These are phyloP conservation scores for Catharus minimus DNA, from an alignment of 2,113 vertebrate species.

Conservation along the genomic window DNA sequence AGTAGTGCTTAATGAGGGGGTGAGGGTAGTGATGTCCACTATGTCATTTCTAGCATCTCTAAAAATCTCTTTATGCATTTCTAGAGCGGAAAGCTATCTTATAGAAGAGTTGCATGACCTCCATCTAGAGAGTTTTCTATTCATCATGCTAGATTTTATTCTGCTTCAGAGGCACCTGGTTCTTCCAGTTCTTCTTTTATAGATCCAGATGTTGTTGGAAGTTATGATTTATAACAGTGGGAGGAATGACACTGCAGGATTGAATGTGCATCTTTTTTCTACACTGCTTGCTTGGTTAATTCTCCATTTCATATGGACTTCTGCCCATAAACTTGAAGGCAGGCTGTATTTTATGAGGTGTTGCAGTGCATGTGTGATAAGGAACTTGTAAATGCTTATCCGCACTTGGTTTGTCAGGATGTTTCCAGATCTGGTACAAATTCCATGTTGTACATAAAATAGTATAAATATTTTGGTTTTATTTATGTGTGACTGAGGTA, in stretches of 20 bases:
- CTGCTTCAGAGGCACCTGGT: neutral
- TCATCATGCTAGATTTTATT: neutral
- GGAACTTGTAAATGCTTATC: neutral
- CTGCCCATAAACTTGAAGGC: neutral
- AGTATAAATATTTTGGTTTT: neutral
- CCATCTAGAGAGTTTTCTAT: neutral
- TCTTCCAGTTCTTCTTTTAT: neutral
- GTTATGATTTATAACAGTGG: neutral
- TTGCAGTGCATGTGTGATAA: neutral
- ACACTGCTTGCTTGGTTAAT: neutral
- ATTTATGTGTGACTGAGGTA: neutral
- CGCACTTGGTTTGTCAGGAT: neutral
- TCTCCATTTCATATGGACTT: neutral
- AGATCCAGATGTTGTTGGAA: neutral
- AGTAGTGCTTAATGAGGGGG: neutral
- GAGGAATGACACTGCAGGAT: fast-evolving
- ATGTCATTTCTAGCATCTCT: neutral
- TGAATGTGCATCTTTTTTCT: neutral
- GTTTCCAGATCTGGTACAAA: neutral
- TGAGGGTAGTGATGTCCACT: fast-evolving
- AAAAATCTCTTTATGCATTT: neutral
- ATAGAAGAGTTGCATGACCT: neutral
- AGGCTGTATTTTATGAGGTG: neutral
- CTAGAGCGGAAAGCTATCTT: neutral
- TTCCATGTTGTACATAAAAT: neutral